These are phyloP conservation scores for Acropora tenuis DNA, from an alignment of 64 coral and sea anemone genomes.

Conservation along the genomic window DNA sequence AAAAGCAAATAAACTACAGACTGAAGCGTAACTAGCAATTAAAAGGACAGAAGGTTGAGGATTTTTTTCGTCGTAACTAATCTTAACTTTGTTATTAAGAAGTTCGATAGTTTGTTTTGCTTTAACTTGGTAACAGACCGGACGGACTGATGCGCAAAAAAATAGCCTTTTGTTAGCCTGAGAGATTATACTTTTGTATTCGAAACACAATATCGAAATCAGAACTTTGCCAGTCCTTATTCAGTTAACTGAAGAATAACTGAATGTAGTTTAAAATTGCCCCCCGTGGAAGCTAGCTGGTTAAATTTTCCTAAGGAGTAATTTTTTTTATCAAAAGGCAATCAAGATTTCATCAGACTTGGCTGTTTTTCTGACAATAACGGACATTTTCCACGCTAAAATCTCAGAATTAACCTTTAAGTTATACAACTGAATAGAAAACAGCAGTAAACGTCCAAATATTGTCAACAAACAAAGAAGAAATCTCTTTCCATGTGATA, in stretches of 20 bases:
- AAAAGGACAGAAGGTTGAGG: too few species aligned
- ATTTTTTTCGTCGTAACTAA: too few species aligned
- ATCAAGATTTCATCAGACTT: background rate
- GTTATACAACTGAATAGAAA: background rate
- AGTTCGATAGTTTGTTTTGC: background rate
- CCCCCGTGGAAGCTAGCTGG: background rate
- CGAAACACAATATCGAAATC: background rate
- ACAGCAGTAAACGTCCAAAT: background rate
- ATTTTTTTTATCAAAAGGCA: background rate
- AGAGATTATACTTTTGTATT: background rate
- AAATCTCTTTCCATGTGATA: background rate
- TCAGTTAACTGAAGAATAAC: background rate
- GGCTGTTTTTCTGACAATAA: background rate
- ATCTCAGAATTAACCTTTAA: too few species aligned
- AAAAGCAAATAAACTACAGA: background rate
- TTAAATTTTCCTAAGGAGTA: background rate
- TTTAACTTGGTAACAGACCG: background rate
- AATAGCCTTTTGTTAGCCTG: too few species aligned
- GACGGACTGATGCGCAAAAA: background rate
- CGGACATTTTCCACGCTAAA: background rate
- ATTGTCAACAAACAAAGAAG: background rate
- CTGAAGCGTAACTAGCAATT: too few species aligned
- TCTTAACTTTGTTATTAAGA: background rate
- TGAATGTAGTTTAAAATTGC: background rate
- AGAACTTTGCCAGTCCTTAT: background rate